Evolutionary conservation across 2,888 invertebrate genomes (phyloP).

Genomic region (Drosophila recens): DNA sequence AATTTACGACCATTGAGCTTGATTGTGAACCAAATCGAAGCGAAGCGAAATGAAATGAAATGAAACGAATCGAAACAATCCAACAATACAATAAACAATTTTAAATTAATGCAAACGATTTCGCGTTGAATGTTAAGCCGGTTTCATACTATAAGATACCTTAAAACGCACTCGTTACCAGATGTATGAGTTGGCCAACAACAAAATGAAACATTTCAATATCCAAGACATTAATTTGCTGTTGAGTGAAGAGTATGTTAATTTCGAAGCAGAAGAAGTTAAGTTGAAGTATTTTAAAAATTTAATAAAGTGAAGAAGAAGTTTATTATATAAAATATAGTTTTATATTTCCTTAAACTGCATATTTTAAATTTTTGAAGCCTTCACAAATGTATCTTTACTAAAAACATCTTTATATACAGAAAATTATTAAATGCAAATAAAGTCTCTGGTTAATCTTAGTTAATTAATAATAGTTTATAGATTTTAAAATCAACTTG

Average conservation of each 20-base stretch:
- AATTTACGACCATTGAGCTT: conserved; percentile 61
- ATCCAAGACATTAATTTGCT: not conserved
- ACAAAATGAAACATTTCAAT: conserved; percentile 23
- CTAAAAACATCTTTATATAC: not conserved
- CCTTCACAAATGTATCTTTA: too few species aligned
- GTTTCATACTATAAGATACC: conserved; percentile 32
- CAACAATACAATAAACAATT: conserved; percentile 63
- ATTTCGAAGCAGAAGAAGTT: not conserved
- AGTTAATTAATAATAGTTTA: not conserved
- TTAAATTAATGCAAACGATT: conserved; percentile 64
- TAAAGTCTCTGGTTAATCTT: not conserved
- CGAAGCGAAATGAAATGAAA: not conserved
- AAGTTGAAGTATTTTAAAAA: not conserved
- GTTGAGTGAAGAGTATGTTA: not conserved
- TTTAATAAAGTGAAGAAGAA: not conserved
- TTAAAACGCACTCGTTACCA: not conserved
- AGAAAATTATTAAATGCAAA: not conserved
- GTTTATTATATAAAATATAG: too few species aligned
- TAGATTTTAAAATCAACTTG: not conserved
- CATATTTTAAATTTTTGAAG: too few species aligned
- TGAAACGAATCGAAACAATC: conserved; percentile 29
- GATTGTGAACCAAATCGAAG: conserved; percentile 52
- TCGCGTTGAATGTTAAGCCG: conserved; percentile 39
- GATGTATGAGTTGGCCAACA: conserved; percentile 4
- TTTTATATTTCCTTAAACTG: too few species aligned